These are phyloP conservation scores for Vipera latastei DNA, from an alignment of 2,797 vertebrate genomes.

Conservation along the genomic window DNA sequence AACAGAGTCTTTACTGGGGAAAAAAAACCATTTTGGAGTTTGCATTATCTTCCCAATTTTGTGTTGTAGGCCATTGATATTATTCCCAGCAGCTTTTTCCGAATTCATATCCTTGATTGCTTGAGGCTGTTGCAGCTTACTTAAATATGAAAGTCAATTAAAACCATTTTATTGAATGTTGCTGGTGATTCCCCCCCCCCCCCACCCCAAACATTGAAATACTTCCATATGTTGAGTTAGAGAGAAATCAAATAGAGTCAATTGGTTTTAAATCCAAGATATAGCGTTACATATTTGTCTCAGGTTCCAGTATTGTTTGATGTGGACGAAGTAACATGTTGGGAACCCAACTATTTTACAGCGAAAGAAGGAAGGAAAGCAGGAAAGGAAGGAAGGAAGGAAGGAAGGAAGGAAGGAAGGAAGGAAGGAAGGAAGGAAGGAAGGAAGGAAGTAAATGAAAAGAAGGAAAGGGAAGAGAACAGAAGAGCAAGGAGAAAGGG, in stretches of 20 bases:
- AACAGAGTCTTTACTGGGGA: background rate
- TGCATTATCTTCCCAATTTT: background rate
- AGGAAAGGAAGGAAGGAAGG: background rate
- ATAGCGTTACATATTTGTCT: conserved; percentile 62
- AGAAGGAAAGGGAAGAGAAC: too few species aligned
- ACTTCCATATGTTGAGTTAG: conserved; percentile 15
- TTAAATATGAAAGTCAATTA: background rate
- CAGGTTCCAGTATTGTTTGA: conserved; percentile 55
- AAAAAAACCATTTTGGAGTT: background rate
- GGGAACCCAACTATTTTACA: conserved; percentile 64
- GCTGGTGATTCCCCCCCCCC: background rate
- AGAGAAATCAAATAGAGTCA: background rate
- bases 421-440: background rate
- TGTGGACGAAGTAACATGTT: conserved; percentile 38
- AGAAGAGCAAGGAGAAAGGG: too few species aligned
- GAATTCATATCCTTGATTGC: background rate
- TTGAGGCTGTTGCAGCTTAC: fast-evolving
- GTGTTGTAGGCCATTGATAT: background rate
- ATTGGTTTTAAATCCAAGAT: conserved; percentile 39
- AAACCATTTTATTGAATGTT: background rate
- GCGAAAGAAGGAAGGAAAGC: background rate
- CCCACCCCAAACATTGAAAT: conserved; percentile 8
- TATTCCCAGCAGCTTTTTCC: background rate
- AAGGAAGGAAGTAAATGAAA: too few species aligned
- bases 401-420: conserved; percentile 26